Conservation (phyloP, 2,888 invertebrate genomes). For the Cheilosia soror region DNA sequence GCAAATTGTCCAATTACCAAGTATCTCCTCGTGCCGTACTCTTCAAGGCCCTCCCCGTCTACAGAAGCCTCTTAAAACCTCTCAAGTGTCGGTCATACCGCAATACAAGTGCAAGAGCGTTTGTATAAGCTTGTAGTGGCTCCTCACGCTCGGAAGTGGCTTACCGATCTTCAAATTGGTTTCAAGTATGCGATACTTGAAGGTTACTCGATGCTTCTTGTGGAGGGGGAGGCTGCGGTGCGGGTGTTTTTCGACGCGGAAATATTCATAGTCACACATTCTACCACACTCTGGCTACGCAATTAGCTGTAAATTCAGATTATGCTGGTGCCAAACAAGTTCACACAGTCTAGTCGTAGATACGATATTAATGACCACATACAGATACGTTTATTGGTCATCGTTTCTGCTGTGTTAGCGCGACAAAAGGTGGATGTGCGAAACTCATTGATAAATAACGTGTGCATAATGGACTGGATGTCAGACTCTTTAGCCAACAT, state of each 20-base stretch:
- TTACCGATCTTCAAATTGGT: constrained; percentile 51
- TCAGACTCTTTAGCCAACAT: too few species aligned
- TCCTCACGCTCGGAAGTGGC: constrained; percentile 58
- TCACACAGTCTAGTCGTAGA: too few species aligned
- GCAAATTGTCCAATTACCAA: constrained; percentile 33
- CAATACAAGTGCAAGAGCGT: constrained; percentile 17
- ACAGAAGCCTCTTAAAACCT: constrained; percentile 7
- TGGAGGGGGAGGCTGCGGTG: not conserved
- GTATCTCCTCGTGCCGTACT: not conserved
- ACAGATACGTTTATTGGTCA: too few species aligned
- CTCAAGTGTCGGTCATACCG: constrained; percentile 29
- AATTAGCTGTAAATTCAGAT: too few species aligned
- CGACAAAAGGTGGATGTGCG: too few species aligned
- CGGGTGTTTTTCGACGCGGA: not conserved
- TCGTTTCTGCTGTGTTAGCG: too few species aligned
- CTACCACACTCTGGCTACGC: too few species aligned
- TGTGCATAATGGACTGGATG: too few species aligned
- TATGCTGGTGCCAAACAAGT: too few species aligned
- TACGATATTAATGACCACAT: too few species aligned
- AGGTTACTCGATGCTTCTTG: constrained; percentile 22
- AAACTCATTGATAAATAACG: too few species aligned
- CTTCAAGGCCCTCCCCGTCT: constrained; percentile 6
- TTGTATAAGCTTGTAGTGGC: constrained; percentile 33
- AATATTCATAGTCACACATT: not conserved
- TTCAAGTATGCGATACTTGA: constrained; percentile 48